Percentiles rank a stretch among this genome's conserved stretches.
These are phyloP conservation scores for Tenrec ecaudatus DNA, from an alignment of 2,113 vertebrate species.

Conservation along the genomic window DNA sequence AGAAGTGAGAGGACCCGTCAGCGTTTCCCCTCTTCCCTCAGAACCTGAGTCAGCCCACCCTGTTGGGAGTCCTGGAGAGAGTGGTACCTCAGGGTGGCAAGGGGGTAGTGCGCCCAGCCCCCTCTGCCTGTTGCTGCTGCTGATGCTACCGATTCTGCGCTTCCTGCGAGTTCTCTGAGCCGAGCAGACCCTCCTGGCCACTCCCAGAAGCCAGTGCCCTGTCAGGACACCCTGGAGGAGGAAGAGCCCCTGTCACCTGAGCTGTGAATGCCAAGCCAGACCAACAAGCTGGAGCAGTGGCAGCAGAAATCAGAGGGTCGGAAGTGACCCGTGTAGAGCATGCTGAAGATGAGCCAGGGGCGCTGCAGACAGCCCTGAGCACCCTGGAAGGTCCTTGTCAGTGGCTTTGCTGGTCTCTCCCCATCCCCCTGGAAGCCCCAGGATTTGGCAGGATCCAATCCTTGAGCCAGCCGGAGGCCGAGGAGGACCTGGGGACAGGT, in stretches of 20 bases:
- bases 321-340: constrained; percentile 29
- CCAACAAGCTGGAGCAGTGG: constrained; percentile 14
- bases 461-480: neutral
- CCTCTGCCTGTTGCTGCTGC: constrained; percentile 77
- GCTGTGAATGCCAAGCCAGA: neutral
- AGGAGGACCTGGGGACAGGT: constrained; percentile 52
- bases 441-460: neutral
- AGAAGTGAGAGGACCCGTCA: neutral
- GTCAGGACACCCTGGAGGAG: neutral
- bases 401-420: neutral
- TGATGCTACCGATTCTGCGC: constrained; percentile 78
- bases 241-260: neutral
- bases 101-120: constrained; percentile 68
- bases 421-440: neutral
- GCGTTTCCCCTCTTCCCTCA: constrained; percentile 1
- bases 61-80: constrained; percentile 76
- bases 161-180: constrained; percentile 77
- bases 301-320: constrained; percentile 4
- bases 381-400: neutral
- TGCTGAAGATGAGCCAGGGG: neutral
- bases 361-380: neutral
- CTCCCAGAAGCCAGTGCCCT: constrained; percentile 40
- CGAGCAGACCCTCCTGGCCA: constrained; percentile 2
- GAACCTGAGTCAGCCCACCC: constrained; percentile 75
- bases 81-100: constrained; percentile 75